Percentiles rank a stretch among this genome's conserved stretches.
Conservation (phyloP, 2,888 invertebrate species). For the Epistrophe grossulariae region DNA sequence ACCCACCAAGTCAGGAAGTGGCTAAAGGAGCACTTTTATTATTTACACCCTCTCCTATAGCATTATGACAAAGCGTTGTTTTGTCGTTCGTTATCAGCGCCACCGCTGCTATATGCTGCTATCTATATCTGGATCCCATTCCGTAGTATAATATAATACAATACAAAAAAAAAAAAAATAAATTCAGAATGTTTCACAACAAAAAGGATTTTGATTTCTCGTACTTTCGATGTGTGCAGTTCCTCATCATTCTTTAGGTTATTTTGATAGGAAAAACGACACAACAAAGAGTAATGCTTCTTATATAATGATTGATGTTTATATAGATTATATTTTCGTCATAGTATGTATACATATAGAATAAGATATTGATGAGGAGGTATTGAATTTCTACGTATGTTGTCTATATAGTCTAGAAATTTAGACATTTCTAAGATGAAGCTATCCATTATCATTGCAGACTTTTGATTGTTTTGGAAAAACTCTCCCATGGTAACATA, state of each 20-base stretch:
- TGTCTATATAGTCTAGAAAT: background rate
- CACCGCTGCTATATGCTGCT: background rate
- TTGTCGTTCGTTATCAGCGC: slow-evolving; percentile 10
- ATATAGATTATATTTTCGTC: background rate
- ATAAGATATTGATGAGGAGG: background rate
- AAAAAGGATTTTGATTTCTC: slow-evolving; percentile 67
- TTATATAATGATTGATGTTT: slow-evolving; percentile 13
- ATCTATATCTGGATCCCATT: background rate
- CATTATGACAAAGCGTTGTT: background rate
- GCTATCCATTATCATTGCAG: background rate
- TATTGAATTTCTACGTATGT: background rate
- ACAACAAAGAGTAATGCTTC: background rate
- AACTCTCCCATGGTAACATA: background rate
- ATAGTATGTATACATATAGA: too few species aligned
- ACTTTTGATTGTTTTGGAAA: background rate
- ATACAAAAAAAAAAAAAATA: slow-evolving; percentile 18
- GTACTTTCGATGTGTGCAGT: slow-evolving; percentile 30
- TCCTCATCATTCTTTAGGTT: slow-evolving; percentile 39
- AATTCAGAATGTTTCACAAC: slow-evolving; percentile 46
- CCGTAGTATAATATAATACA: background rate
- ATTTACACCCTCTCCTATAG: slow-evolving; percentile 38
- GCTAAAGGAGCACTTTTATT: slow-evolving; percentile 41
- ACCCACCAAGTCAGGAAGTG: slow-evolving; percentile 24
- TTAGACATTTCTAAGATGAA: background rate
- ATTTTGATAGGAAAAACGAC: background rate